Base-by-base conservation (phyloP, 2,797 vertebrate genomes). In the Myripristis jacobus region DNA sequence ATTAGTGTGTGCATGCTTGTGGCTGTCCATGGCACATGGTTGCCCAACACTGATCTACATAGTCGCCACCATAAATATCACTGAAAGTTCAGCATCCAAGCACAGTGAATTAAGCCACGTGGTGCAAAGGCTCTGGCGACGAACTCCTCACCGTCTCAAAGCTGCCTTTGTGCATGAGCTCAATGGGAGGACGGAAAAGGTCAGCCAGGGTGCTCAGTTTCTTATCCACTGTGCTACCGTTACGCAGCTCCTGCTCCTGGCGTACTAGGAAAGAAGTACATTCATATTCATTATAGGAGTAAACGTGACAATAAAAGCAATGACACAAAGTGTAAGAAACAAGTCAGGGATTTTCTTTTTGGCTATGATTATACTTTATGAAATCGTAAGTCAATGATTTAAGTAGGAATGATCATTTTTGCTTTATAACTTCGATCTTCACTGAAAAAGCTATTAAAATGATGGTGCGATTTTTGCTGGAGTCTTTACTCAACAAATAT, bases 151-250 rank as follows among this genome's bases (percentile, higher is more conserved):
- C 98, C 79, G 98, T 99, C 93, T 99, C 98, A 93, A 99, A 99
- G 94, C 98, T 99, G 90, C 98, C 98, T 94, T 99, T 99, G 94
- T 99, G 98, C 97, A 99, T 99, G 87, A 99, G 94, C 85, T 99
- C 98, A 80, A 99, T 98, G 69, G 98, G 98, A 66, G 98, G 98
- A 75, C 98, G 95, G 92, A 99, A 99, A 44, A 99, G 95, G 89
- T 99, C 98, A 63, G 98, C 98, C 86, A 99, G 91, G 5, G 98
- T 99, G 72, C 97, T 99, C 64, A 99, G 94, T 91, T 99, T 99
- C 94, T 99, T 99, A 92, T 99, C 98, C 89, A 98, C 95, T 0
- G 96, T 95, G 7, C 96, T 97, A 84, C 98, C 98, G 6, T 99
- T 99, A 70, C 97, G 95, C 79, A 99, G 94, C 91, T 99, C 98